These are phyloP conservation scores for Ruditapes philippinarum DNA, from an alignment of 1,140 invertebrate species.

Conservation along the genomic window DNA sequence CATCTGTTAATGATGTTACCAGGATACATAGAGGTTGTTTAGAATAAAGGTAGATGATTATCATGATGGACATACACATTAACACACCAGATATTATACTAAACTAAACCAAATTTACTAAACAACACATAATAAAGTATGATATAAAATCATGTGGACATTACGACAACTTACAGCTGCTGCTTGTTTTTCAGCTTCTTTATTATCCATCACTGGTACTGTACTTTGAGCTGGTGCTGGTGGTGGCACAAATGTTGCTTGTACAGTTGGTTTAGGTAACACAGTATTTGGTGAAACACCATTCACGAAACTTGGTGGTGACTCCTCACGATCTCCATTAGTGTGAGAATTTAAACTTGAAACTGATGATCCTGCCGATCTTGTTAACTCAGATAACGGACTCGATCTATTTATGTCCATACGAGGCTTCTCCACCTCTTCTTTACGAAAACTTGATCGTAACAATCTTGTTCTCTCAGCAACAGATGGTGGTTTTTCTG, in stretches of 20 bases:
- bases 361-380: constrained; percentile 53
- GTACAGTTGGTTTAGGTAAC: constrained; percentile 5
- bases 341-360: constrained; percentile 61
- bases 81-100: too few species aligned
- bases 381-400: constrained; percentile 52
- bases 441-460: constrained; percentile 76
- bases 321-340: constrained; percentile 56
- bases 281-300: background rate
- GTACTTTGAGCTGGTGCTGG: background rate
- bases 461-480: constrained; percentile 77
- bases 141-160: background rate
- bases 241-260: too few species aligned
- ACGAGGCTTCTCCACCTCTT: constrained; percentile 67
- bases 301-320: constrained; percentile 26
- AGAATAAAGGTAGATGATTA: too few species aligned
- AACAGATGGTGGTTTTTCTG: constrained; percentile 79
- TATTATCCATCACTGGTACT: constrained; percentile 25
- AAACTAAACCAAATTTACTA: too few species aligned
- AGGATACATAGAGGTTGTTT: too few species aligned
- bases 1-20: too few species aligned
- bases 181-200: constrained; percentile 46
- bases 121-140: background rate
- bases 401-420: constrained; percentile 42
- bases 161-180: constrained; percentile 43
- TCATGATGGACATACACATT: too few species aligned